Base-by-base conservation (phyloP, 2,113 vertebrate genomes). In the Hippocampus comes region DNA sequence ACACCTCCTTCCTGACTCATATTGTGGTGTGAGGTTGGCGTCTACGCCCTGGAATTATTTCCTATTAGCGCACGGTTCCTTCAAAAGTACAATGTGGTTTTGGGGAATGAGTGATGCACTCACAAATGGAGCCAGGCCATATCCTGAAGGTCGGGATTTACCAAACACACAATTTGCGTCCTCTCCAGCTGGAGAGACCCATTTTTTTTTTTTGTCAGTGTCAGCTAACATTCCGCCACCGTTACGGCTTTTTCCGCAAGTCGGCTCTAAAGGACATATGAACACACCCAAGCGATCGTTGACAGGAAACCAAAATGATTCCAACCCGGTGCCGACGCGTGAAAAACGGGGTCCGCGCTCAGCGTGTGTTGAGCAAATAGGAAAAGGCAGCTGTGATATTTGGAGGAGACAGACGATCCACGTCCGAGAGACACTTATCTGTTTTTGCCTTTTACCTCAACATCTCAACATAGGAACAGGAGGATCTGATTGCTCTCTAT, bases 211-310 rank as follows among this genome's bases (percentile, higher is more conserved):
- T 84, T 63, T 84, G 61, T n/a, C 59, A 61, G 73, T 80, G 78
- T 78, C 78, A 82, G 80, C 73, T 76, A 79, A 80, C 89, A 90
- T 90, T 92, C 84, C 71, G 84, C 66, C 64, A 77, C 63, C 79
- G 73, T 88, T 86, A 79, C 63, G 68, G 23, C 42, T 71, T 87
- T 87, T 89, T 80, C 84, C 76, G 10, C 67, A 81, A 64, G 71
- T 73, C 74, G 71, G 74, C 73, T 74, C 74, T 71, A 67, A 67
- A 86, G 86, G 77, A 71, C 78, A 25, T 34, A 34, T 25, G 25
- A 73, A 80, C 85, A 86, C 84, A 80, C 82, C 82, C 85, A 85
- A 38, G 68, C 82, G 80, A 82, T 73, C 82, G 71, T 74, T 77
- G 73, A 74, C 73, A 82, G 79, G 72, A 85, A 88, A 77, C 56